Percentiles rank a stretch among this genome's conserved stretches.
phyloP scores from a whole-genome alignment of 2,113 vertebrate genomes.

The Chascanopsetta lugubris region DNA sequence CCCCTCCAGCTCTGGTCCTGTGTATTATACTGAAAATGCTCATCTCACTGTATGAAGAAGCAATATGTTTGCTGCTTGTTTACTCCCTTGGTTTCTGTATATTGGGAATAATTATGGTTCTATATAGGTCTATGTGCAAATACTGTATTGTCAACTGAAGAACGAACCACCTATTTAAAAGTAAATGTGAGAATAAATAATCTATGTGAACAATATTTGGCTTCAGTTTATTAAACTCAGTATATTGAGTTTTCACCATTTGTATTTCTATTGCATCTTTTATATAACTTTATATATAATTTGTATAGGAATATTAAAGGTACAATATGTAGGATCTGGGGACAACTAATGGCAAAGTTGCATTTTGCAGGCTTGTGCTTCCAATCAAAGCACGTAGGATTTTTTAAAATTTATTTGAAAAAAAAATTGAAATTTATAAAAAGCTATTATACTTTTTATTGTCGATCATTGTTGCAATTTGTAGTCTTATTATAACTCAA shows the following conservation, averaged over 20 bases:
- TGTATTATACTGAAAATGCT: constrained; percentile 49
- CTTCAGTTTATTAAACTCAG: not conserved
- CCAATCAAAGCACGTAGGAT: too few species aligned
- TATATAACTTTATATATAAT: too few species aligned
- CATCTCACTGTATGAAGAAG: constrained; percentile 48
- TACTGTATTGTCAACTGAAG: constrained; percentile 55
- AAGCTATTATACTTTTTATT: too few species aligned
- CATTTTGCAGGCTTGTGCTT: too few species aligned
- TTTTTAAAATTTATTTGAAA: too few species aligned
- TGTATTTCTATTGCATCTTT: not conserved
- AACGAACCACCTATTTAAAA: constrained; percentile 53
- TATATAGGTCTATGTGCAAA: constrained; percentile 55
- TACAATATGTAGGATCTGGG: too few species aligned
- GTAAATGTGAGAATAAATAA: constrained; percentile 69
- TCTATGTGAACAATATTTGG: constrained; percentile 35
- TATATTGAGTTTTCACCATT: not conserved
- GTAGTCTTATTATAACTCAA: too few species aligned
- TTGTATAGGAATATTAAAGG: too few species aligned
- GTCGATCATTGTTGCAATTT: too few species aligned
- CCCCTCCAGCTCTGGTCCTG: constrained; percentile 30
- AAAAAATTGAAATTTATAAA: too few species aligned
- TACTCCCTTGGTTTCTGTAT: constrained; percentile 48
- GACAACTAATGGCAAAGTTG: too few species aligned
- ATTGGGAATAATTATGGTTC: constrained; percentile 41
- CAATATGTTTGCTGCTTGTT: constrained; percentile 58